Evolutionary conservation across 1,140 invertebrate genomes (phyloP).

Genomic region (Mactra quadrangularis): DNA sequence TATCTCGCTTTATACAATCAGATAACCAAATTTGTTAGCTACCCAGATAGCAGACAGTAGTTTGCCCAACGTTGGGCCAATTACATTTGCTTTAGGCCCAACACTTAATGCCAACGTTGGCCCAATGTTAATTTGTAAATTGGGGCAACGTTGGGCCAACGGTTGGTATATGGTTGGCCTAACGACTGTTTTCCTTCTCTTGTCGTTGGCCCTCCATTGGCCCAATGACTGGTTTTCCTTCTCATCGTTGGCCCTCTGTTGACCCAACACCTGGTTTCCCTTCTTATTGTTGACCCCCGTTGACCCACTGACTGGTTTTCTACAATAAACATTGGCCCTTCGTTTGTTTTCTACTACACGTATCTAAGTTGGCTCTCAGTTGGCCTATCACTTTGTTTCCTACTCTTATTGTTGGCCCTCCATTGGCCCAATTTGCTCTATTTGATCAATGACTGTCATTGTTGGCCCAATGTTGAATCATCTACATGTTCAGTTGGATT

Average conservation of each 20-base stretch:
- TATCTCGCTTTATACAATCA: no score
- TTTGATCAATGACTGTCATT: constrained; percentile 12
- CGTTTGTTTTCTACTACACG: no score
- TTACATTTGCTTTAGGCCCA: constrained; percentile 15
- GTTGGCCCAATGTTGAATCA: constrained; percentile 23
- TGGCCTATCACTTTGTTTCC: no score
- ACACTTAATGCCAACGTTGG: constrained; percentile 1
- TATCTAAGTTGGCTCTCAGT: no score
- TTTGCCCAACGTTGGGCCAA: constrained; percentile 7
- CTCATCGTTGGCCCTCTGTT: constrained; percentile 14
- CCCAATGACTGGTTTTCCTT: constrained; percentile 5
- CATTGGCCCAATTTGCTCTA: no score
- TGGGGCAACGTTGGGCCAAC: constrained; percentile 16
- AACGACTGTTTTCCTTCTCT: constrained; percentile 11
- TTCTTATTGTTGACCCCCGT: constrained; percentile 6
- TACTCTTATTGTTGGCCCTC: background rate
- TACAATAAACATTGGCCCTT: no score
- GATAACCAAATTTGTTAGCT: no score
- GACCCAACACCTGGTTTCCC: background rate
- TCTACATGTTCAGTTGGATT: constrained; percentile 26
- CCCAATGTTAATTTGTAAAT: constrained; percentile 10
- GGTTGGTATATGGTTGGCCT: constrained; percentile 8
- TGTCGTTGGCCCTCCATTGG: constrained; percentile 2
- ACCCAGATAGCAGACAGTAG: no score
- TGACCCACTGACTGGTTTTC: no score